Evolutionary conservation across 2,888 invertebrate genomes (phyloP).

Genomic region (Epistrophe grossulariae): DNA sequence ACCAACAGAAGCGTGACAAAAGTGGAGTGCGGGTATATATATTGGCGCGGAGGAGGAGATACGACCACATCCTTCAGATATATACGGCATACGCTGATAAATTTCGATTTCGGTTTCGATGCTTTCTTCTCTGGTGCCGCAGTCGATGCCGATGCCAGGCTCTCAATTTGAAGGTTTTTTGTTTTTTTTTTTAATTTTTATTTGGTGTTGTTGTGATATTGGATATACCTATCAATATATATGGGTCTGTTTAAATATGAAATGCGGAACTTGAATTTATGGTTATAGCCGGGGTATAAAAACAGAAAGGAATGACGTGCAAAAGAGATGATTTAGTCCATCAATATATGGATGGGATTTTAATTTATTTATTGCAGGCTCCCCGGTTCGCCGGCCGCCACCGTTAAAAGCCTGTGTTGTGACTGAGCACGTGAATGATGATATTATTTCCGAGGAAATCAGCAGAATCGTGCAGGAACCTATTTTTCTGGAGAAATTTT

Average conservation of each 20-base stretch:
- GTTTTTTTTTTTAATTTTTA: neutral
- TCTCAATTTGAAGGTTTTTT: conserved; percentile 5
- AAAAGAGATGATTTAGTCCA: conserved; percentile 67
- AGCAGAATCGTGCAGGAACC: neutral
- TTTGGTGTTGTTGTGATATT: conserved; percentile 28
- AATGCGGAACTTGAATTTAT: conserved; percentile 53
- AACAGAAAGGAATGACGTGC: conserved; percentile 42
- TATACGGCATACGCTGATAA: conserved; percentile 68
- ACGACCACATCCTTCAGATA: conserved; percentile 64
- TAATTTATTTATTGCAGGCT: conserved; percentile 47
- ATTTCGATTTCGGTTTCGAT: conserved; percentile 71
- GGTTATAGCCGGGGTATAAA: conserved; percentile 14
- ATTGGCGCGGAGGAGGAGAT: conserved; percentile 17
- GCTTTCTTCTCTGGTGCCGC: conserved; percentile 54
- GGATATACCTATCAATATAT: conserved; percentile 48
- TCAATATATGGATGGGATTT: conserved; percentile 43
- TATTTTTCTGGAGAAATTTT: conserved; percentile 1
- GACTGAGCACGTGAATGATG: conserved; percentile 40
- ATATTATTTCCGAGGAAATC: conserved; percentile 38
- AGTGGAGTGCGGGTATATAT: neutral
- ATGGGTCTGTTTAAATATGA: conserved; percentile 30
- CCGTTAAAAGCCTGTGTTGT: conserved; percentile 13
- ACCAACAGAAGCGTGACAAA: conserved; percentile 47
- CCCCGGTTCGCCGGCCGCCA: no score
- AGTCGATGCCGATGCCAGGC: neutral